Percentiles rank a stretch among this genome's conserved stretches.
Evolutionary conservation across 1,140 invertebrate species (phyloP).

Genomic region (Ptiloglossa arizonensis): DNA sequence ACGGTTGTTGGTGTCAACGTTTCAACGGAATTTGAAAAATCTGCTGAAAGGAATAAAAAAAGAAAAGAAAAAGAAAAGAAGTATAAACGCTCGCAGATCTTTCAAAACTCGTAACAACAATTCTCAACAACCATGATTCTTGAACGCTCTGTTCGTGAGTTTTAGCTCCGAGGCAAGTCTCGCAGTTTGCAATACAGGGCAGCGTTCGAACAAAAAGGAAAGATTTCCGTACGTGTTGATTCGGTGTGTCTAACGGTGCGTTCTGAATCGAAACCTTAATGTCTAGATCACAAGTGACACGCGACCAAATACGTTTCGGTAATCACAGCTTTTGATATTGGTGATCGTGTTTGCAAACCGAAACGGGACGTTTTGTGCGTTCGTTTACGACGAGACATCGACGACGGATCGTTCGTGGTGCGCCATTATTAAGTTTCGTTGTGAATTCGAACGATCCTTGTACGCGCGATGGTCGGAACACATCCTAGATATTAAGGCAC

Average conservation of each 20-base stretch:
- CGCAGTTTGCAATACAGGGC: background rate
- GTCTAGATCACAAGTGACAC: conserved; percentile 24
- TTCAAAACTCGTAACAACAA: conserved; percentile 14
- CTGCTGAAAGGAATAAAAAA: no score
- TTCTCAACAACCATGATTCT: conserved; percentile 34
- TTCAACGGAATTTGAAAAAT: background rate
- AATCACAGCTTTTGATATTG: conserved; percentile 1
- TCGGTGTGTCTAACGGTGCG: background rate
- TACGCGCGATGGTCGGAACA: background rate
- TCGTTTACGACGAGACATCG: background rate
- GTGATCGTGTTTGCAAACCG: conserved; percentile 3
- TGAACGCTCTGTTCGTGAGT: conserved; percentile 12
- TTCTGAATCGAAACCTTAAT: conserved; percentile 26
- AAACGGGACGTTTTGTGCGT: conserved; percentile 4
- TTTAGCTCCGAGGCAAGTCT: conserved; percentile 5
- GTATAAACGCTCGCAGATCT: conserved; percentile 6
- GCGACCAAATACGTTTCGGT: conserved; percentile 9
- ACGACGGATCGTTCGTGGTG: background rate
- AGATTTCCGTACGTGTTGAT: background rate
- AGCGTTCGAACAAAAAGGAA: background rate
- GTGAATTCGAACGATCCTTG: conserved; percentile 5
- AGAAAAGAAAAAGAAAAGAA: no score
- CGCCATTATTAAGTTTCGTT: background rate
- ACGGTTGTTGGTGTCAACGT: no score
- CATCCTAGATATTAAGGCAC: conserved; percentile 34